phyloP scores from a whole-genome alignment of 2,113 vertebrate genomes.

The Actinemys pallida region DNA sequence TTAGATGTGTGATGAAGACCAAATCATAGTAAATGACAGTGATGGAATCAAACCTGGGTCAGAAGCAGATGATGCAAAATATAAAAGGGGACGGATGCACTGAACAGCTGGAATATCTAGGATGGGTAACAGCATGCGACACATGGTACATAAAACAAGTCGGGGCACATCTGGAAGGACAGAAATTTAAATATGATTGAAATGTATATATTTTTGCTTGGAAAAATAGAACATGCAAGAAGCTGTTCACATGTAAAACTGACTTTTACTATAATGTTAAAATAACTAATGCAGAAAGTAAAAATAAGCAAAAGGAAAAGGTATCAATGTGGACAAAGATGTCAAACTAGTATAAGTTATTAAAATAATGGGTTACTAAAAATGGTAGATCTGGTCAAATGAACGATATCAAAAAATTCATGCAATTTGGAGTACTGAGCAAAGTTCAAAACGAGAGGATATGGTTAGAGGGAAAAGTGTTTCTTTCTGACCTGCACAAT shows the following conservation, averaged over 20 bases:
- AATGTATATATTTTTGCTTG: conserved; percentile 4
- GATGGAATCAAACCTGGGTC: neutral
- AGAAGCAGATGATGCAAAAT: conserved; percentile 14
- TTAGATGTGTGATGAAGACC: neutral
- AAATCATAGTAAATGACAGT: neutral
- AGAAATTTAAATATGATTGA: conserved; percentile 30
- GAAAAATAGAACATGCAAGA: neutral
- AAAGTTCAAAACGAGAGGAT: neutral
- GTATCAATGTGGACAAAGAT: neutral
- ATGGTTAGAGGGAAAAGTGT: neutral
- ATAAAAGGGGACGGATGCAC: neutral
- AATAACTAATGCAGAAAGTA: neutral
- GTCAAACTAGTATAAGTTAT: neutral
- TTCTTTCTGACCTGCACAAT: neutral
- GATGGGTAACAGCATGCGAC: neutral
- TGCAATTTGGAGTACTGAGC: rapidly evolving
- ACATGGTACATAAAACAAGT: neutral
- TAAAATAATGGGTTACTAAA: neutral
- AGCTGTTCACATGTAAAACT: neutral
- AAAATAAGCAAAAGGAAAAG: neutral
- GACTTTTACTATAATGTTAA: neutral
- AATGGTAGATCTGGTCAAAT: neutral
- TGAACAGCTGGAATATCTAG: conserved; percentile 23
- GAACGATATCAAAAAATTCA: neutral
- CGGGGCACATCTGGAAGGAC: conserved; percentile 10